Evolutionary conservation across 1,140 invertebrate genomes (phyloP).

Genomic region (Chironomus striatipennis): DNA sequence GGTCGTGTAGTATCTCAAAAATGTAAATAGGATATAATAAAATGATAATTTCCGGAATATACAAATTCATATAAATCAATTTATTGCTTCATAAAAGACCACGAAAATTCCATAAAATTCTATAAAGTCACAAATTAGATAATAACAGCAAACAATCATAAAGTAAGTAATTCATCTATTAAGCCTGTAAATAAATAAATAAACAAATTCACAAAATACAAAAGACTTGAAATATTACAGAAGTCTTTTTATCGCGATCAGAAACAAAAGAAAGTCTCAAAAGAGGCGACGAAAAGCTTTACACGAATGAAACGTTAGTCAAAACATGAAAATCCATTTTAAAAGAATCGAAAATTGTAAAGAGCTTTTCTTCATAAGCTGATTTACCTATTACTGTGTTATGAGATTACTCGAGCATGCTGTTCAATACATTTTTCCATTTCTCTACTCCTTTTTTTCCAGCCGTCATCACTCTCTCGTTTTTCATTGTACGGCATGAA

Average conservation of each 20-base stretch:
- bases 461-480: neutral
- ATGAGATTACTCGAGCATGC: constrained; percentile 6
- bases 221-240: neutral
- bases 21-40: no score
- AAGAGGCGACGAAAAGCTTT: neutral
- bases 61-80: no score
- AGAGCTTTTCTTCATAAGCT: constrained; percentile 3
- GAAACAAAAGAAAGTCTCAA: neutral
- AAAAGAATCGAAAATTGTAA: neutral
- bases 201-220: neutral
- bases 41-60: no score
- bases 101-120: no score
- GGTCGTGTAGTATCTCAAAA: no score
- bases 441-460: neutral
- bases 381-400: neutral
- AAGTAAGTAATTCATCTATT: no score
- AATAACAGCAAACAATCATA: no score
- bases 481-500: neutral
- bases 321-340: constrained; percentile 14
- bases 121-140: no score
- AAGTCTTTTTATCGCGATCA: no score
- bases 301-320: neutral
- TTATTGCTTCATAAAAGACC: no score
- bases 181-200: no score
- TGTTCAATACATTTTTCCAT: neutral